Percentiles rank a stretch among this genome's conserved stretches.
Evolutionary conservation across 2,113 vertebrate species (phyloP).

Genomic region (Typhlomys cinereus): DNA sequence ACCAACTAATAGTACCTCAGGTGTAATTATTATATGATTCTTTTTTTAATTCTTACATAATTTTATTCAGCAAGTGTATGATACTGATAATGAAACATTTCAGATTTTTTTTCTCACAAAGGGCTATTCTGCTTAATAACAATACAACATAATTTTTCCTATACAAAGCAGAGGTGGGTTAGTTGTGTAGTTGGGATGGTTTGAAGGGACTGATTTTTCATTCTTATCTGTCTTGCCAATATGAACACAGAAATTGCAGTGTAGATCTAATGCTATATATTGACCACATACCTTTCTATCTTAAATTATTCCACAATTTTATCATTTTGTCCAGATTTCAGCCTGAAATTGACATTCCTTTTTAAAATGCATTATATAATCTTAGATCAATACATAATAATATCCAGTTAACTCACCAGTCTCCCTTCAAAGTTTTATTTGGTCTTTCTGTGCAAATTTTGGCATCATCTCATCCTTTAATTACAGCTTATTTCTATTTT

Average conservation of each 20-base stretch:
- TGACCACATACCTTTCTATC: background rate
- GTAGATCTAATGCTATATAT: background rate
- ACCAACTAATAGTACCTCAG: background rate
- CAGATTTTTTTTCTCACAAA: background rate
- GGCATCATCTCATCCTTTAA: background rate
- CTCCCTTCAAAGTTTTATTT: background rate
- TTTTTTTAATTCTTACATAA: background rate
- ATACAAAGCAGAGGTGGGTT: background rate
- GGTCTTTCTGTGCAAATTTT: background rate
- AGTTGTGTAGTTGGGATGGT: background rate
- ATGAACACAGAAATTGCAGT: background rate
- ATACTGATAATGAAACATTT: background rate
- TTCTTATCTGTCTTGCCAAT: background rate
- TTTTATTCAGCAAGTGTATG: background rate
- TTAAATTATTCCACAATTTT: background rate
- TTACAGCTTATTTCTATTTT: background rate
- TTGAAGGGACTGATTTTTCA: background rate
- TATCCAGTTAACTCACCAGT: too few relatives aligned
- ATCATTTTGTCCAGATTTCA: background rate
- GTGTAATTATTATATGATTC: background rate
- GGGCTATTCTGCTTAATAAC: background rate
- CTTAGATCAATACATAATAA: background rate
- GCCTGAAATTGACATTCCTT: too few relatives aligned
- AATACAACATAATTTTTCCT: background rate
- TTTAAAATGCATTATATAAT: background rate